Base-by-base conservation (phyloP, 2,888 invertebrate genomes). In the Sphaerophoria rueppellii region DNA sequence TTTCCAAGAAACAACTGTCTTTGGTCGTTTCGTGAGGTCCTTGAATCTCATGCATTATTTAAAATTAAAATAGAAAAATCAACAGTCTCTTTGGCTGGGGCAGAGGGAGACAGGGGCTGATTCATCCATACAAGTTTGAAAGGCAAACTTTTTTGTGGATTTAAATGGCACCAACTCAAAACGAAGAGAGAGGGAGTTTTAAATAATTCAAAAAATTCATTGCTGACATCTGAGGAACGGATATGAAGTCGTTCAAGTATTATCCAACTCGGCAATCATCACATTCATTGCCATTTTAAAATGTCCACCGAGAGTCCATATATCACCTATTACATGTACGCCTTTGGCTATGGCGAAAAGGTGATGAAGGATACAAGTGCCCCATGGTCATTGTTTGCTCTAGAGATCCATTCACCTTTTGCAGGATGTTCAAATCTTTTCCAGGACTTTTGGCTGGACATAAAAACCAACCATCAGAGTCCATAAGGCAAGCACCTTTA, bases 31-130 rank as follows among this genome's bases (percentile, higher is more conserved):
- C 14, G 57, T 52, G 35, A 48, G 46, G 61, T 80, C 71, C 83
- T 80, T 58, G 69, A 70, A 77, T 50, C 76, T 85, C 81, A 85
- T 85, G 77, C 85, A 85, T 85, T 85, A 85, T 85, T 85, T 81
- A 85, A 85, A 74, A 81, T 63, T 40, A 73, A 77, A 73, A 73
- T 69, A 54, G 81, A 77, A 85, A 85, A 85, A 76, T 81, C 81
- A 81, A 85, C 85, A 85, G 11, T 50, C 50, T 12, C 50, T 11
- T 40, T 16, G 50, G 50, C 16, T 16, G 50, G 14, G 3, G 16
- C 24, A 24, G 24, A 2, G 24, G 24, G 24, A 24, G 24, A 24
- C 24, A 24, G 14, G 43, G 24, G 71, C 60, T 55, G 80, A 72
- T 24, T 24, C 67, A 70, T 70, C 48, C 61, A 35, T 50, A 67